Conservation (phyloP, 1,140 invertebrate genomes). For the Aleiodes sp. region DNA sequence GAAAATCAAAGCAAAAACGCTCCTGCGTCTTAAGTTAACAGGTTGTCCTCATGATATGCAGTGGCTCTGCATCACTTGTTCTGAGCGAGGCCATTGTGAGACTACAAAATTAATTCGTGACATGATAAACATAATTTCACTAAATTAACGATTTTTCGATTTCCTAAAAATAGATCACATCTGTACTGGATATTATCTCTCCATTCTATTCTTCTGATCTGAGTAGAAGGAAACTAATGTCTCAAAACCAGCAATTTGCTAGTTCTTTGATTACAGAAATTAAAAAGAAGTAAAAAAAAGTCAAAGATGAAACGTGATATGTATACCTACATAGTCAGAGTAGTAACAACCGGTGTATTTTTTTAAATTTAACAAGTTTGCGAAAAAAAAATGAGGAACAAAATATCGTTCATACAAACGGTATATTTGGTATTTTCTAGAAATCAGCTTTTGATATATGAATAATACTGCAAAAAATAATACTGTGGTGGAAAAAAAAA, state of each 20-base stretch:
- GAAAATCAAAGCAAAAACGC: slow-evolving; percentile 61
- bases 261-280: slow-evolving; percentile 15
- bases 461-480: slow-evolving; percentile 27
- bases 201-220: neutral
- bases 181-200: neutral
- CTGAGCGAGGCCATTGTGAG: too few species aligned
- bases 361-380: slow-evolving; percentile 55
- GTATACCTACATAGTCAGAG: slow-evolving; percentile 49
- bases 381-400: slow-evolving; percentile 39
- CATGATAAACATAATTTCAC: too few species aligned
- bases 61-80: too few species aligned
- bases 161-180: neutral
- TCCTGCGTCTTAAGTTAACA: slow-evolving; percentile 63
- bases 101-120: too few species aligned
- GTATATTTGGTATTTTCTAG: slow-evolving; percentile 9
- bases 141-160: neutral
- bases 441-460: slow-evolving; percentile 22
- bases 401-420: slow-evolving; percentile 29
- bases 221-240: neutral
- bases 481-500: slow-evolving; percentile 35
- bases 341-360: slow-evolving; percentile 52
- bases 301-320: slow-evolving; percentile 37
- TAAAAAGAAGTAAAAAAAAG: slow-evolving; percentile 31
- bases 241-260: neutral
- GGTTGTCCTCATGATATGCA: slow-evolving; percentile 29